Evolutionary conservation across 2,797 vertebrate genomes (phyloP).

Genomic region (Pangasius krempfi): DNA sequence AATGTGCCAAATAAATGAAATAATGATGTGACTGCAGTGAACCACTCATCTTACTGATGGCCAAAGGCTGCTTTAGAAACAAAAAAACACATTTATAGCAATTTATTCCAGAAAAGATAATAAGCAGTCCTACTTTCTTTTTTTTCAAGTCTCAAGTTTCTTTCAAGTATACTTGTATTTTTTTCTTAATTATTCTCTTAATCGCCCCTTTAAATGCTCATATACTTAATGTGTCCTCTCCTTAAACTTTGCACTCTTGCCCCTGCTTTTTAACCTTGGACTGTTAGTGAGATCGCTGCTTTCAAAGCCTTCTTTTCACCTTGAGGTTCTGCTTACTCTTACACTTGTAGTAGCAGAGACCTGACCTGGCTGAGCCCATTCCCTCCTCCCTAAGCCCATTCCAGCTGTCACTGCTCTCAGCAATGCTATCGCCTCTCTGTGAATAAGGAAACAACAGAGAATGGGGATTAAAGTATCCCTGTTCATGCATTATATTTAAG

Average conservation of each 20-base stretch:
- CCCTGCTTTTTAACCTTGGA: slow-evolving; percentile 43
- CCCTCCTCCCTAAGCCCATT: background rate
- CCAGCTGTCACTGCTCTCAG: background rate
- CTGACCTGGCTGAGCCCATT: slow-evolving; percentile 42
- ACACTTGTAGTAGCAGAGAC: slow-evolving; percentile 41
- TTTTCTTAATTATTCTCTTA: background rate
- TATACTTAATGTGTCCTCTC: slow-evolving; percentile 24
- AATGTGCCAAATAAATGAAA: slow-evolving; percentile 65
- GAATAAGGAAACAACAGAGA: slow-evolving; percentile 29
- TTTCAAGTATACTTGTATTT: slow-evolving; percentile 1
- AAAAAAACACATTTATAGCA: slow-evolving; percentile 12
- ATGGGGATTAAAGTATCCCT: slow-evolving; percentile 13
- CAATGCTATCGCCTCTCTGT: slow-evolving; percentile 29
- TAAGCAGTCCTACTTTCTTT: background rate
- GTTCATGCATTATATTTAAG: slow-evolving; percentile 35
- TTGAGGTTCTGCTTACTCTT: slow-evolving; percentile 41
- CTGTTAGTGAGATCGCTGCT: slow-evolving; percentile 40
- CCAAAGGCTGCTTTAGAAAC: slow-evolving; percentile 36
- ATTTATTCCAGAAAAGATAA: background rate
- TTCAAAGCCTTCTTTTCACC: slow-evolving; percentile 39
- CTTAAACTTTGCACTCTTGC: slow-evolving; percentile 48
- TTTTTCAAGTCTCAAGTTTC: background rate
- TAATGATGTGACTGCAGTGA: slow-evolving; percentile 62
- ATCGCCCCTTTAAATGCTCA: background rate
- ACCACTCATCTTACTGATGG: slow-evolving; percentile 54